Evolutionary conservation across 2,888 invertebrate species (phyloP).

Genomic region (Drosophila putrida): DNA sequence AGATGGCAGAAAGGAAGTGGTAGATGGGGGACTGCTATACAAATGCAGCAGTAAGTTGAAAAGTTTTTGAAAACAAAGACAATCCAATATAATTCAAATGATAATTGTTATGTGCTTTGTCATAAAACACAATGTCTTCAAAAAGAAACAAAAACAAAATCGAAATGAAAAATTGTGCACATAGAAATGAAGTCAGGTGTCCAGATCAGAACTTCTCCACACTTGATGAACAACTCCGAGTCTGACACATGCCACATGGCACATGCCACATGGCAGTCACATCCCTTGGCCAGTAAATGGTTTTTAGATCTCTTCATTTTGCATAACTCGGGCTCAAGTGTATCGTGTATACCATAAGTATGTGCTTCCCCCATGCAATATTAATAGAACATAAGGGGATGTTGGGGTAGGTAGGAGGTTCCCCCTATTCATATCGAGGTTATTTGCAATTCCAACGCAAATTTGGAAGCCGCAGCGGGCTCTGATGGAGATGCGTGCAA

Average conservation of each 20-base stretch:
- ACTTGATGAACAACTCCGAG: constrained; percentile 17
- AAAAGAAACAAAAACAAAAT: background rate
- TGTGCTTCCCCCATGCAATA: constrained; percentile 33
- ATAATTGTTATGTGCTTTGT: constrained; percentile 61
- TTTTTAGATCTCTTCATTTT: constrained; percentile 55
- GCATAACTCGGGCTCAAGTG: constrained; percentile 34
- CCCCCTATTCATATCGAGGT: constrained; percentile 26
- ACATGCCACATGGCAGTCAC: constrained; percentile 16
- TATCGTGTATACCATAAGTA: constrained; percentile 34
- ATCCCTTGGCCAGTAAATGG: constrained; percentile 30
- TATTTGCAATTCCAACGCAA: constrained; percentile 63
- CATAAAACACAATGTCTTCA: constrained; percentile 18
- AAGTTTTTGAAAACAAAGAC: constrained; percentile 47
- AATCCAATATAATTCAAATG: constrained; percentile 59
- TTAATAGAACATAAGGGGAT: constrained; percentile 5
- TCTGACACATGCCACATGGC: constrained; percentile 17
- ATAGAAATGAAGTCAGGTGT: constrained; percentile 36
- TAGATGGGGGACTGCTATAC: background rate
- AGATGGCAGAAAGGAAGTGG: background rate
- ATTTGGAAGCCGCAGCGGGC: constrained; percentile 49
- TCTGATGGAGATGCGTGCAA: constrained; percentile 38
- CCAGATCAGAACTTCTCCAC: constrained; percentile 1
- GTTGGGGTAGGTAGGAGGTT: background rate
- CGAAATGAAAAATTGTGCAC: constrained; percentile 1
- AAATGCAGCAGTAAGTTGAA: constrained; percentile 38